Base-by-base conservation (phyloP, 1,140 invertebrate species). In the Delia radicum region DNA sequence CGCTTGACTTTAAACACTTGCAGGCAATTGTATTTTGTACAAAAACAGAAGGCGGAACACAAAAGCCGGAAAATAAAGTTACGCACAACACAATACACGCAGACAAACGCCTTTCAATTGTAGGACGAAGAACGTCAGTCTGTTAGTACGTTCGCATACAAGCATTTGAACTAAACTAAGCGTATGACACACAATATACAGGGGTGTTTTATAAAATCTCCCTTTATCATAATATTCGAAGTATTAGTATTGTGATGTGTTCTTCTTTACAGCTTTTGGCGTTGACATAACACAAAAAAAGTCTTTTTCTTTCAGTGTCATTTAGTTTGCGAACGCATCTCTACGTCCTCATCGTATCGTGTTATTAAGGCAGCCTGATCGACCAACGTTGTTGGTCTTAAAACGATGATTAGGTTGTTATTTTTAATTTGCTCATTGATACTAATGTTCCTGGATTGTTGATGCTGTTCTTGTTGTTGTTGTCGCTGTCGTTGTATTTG, bases 361-460 rank as follows among this genome's bases (percentile, higher is more conserved):
- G 71, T 71, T 69, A 61, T 69, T 75, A 55, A 55, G 74, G 71
- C 74, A 61, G 77, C 26, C 48, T 75, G 74, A 75, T 77, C 71
- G 77, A 75, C 77, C 77, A 48, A 74, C 71, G 61, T 77, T 74
- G 72, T 81, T 79, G 83, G 83, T 85, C 83, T 85, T 85, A 85
- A 85, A 85, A 85, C 84, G 84, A 85, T 85, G 84, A 85, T 85
- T 85, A 85, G 84, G 84, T 85, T 85, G 84, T 85, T 85, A 85
- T 85, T 85, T 69, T 85, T 85, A 85, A 85, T 85, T 85, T 85
- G 83, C 84, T 82, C 84, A 85, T 85, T 85, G 84, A 85, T 85
- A 85, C 65, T 69, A 69, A 69, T 69, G 65, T 69, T 69, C 65
- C 65, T 69, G 65, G 27, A 69, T 69, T 85, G 73, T 75, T 75